Base-by-base conservation (phyloP, 2,888 invertebrate species). In the Torymus auratus region DNA sequence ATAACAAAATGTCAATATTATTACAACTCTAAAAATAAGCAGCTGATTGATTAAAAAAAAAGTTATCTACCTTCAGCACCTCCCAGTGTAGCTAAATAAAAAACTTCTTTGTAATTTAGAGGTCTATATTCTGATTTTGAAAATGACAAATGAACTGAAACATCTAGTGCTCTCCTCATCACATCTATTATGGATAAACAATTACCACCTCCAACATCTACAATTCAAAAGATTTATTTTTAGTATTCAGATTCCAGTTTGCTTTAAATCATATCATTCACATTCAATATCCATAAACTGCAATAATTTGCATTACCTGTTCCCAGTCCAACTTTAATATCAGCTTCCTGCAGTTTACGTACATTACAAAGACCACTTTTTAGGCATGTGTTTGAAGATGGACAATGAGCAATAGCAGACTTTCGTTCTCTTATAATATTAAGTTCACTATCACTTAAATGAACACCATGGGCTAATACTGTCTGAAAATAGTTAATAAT, bases 181-280 rank as follows among this genome's bases (percentile, higher is more conserved):
- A 94, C 94, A 86, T 95, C 94, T 75, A 97, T 87, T 80, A 98
- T 95, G 0, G 95, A 95, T 0, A 94, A 92, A 67, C 93, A 94
- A 87, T 95, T 94, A 0, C 97, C 98, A 1, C 96, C 98, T 0
- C 97, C 93, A 11, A 97, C 94, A 91, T 98, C 98, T 96, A 88
- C 56, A 84, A 75, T 65, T 78, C 65, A 53, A 20, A 71, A 56
- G 74, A 77, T 14, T 28, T 53, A 62, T 28, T 28, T 28, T 28
- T 28, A 28, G 7, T 28, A 28, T 28, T 28, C 20, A 20, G 20
- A 20, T 20, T 20, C 28, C 2, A 28, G 28, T 28, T 28, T 7
- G 28, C 28, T 28, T 28, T 62, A 56, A 14, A n/a, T 53, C 1
- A 17, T 67, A 17, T n/a, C 5, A 13, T 60, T 71, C 15, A 60